phyloP scores from a whole-genome alignment of 2,888 invertebrate genomes.

The Cryptops parisi region DNA sequence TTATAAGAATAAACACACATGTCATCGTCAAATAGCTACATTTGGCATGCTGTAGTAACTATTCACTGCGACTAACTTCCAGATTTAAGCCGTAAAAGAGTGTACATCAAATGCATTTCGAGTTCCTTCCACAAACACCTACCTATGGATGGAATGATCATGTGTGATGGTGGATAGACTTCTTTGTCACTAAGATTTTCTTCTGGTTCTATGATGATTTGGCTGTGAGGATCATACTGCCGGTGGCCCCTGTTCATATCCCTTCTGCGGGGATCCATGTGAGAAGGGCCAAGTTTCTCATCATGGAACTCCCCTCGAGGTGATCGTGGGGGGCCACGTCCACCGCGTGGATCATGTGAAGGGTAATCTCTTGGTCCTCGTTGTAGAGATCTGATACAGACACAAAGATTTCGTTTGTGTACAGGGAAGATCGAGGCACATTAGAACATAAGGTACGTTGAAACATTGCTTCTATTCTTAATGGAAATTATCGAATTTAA shows the following conservation, averaged over 20 bases:
- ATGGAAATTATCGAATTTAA: too few relatives aligned
- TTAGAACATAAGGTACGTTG: too few relatives aligned
- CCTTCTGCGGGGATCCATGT: slow-evolving; percentile 11
- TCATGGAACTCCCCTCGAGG: slow-evolving; percentile 36
- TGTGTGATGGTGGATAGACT: slow-evolving; percentile 45
- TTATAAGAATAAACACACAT: too few relatives aligned
- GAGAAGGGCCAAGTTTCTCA: slow-evolving; percentile 38
- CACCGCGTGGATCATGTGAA: slow-evolving; percentile 7
- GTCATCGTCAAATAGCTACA: too few relatives aligned
- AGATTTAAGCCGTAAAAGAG: too few relatives aligned
- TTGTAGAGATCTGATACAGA: not conserved
- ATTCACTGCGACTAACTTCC: too few relatives aligned
- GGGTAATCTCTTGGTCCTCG: slow-evolving; percentile 1
- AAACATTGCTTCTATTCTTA: too few relatives aligned
- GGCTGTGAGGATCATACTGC: slow-evolving; percentile 31
- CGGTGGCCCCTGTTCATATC: slow-evolving; percentile 8
- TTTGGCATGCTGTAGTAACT: too few relatives aligned
- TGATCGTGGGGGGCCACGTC: slow-evolving; percentile 10
- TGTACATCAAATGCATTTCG: too few relatives aligned
- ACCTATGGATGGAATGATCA: slow-evolving; percentile 43
- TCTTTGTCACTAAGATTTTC: slow-evolving; percentile 79
- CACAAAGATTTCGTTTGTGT: too few relatives aligned
- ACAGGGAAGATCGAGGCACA: too few relatives aligned
- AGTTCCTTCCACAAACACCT: too few relatives aligned
- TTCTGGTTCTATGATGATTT: slow-evolving; percentile 54